These are phyloP conservation scores for Tetraodon nigroviridis DNA, from an alignment of 2,113 vertebrate genomes.

Conservation along the genomic window DNA sequence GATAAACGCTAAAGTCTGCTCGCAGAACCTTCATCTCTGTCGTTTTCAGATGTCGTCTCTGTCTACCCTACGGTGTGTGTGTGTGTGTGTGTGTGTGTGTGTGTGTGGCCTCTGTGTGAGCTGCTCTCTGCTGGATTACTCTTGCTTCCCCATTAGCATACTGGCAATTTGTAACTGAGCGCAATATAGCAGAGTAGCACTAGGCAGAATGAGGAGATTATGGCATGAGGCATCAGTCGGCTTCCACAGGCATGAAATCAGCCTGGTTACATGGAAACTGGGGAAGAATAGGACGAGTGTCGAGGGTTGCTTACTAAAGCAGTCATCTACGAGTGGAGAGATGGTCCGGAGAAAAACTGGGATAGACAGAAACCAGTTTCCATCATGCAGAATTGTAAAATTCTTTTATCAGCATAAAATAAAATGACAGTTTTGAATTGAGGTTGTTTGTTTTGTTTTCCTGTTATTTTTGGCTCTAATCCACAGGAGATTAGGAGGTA, in stretches of 20 bases:
- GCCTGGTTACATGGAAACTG: conserved; percentile 32
- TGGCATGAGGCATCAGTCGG: conserved; percentile 42
- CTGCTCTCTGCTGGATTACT: conserved; percentile 55
- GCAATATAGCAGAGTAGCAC: conserved; percentile 49
- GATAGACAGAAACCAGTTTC: too few species aligned
- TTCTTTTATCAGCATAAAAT: too few species aligned
- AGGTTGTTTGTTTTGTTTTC: too few species aligned
- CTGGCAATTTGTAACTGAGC: conserved; percentile 58
- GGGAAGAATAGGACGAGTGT: conserved; percentile 27
- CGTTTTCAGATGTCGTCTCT: too few species aligned
- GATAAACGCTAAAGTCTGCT: too few species aligned
- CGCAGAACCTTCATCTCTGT: too few species aligned
- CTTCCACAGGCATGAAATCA: conserved; percentile 35
- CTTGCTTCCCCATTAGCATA: conserved; percentile 56
- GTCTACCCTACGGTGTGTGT: too few species aligned
- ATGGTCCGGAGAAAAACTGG: neutral
- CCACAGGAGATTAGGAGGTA: too few species aligned
- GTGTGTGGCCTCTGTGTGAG: conserved; percentile 32
- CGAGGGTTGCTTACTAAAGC: conserved; percentile 39
- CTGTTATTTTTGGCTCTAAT: too few species aligned
- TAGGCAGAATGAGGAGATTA: conserved; percentile 34
- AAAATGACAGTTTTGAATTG: too few species aligned
- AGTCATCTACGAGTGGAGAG: conserved; percentile 25
- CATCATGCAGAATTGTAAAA: too few species aligned
- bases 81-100: neutral